phyloP scores from a whole-genome alignment of 2,113 vertebrate species.

The Percina caprodes region DNA sequence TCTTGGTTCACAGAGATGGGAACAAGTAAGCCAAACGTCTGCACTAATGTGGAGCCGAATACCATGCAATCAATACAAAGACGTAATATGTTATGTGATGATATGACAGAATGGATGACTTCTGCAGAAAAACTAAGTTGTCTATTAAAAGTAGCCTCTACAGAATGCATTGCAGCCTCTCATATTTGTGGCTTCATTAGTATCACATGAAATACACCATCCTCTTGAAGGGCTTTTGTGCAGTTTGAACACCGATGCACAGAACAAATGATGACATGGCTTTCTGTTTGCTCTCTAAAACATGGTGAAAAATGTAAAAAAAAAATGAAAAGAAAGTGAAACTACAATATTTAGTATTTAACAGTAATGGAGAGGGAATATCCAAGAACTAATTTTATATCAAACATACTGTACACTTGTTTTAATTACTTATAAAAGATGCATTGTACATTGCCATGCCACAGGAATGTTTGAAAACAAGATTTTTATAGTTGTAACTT shows the following conservation, averaged over 20 bases:
- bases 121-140: neutral
- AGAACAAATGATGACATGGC: neutral
- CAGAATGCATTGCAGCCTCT: neutral
- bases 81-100: neutral
- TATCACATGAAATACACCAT: neutral
- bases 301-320: neutral
- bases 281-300: neutral
- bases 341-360: neutral
- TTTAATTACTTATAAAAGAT: neutral
- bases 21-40: slow-evolving; percentile 82
- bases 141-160: neutral
- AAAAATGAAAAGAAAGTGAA: neutral
- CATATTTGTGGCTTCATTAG: neutral
- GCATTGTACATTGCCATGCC: too few species aligned
- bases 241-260: neutral
- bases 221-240: neutral
- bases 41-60: neutral
- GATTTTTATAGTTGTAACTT: neutral
- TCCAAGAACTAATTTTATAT: neutral
- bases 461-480: neutral
- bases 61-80: neutral
- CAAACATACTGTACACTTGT: neutral
- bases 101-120: neutral
- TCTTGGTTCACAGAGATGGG: slow-evolving; percentile 98
- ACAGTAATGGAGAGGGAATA: neutral